Conservation (phyloP, 2,113 vertebrate genomes). For the Caranx melampygus region DNA sequence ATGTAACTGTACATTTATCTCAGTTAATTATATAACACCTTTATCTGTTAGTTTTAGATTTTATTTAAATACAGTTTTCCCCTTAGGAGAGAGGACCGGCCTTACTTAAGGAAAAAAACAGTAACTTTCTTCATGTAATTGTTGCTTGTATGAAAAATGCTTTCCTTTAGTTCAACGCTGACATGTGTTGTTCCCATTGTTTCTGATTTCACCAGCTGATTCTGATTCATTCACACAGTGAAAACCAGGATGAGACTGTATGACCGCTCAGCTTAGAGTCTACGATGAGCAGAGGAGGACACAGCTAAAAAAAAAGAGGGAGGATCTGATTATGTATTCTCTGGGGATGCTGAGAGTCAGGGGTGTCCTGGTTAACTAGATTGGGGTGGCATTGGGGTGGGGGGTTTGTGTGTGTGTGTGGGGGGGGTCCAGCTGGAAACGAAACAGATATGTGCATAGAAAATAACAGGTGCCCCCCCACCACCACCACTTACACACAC, state of each 20-base stretch:
- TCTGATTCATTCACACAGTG: not conserved
- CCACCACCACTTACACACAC: conserved; percentile 59
- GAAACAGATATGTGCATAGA: conserved; percentile 81
- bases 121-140: too few species aligned
- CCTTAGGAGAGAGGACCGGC: too few species aligned
- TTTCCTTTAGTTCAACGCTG: too few species aligned
- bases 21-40: too few species aligned
- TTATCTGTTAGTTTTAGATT: too few species aligned
- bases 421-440: conserved; percentile 73
- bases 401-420: conserved; percentile 35
- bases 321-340: conserved; percentile 81
- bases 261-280: conserved; percentile 15
- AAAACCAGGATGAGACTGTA: not conserved
- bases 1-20: too few species aligned
- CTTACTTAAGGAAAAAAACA: too few species aligned
- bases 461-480: conserved; percentile 94
- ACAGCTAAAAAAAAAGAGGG: conserved; percentile 62
- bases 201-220: not conserved
- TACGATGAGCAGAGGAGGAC: conserved; percentile 20
- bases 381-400: conserved; percentile 81
- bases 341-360: conserved; percentile 70
- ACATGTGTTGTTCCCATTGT: too few species aligned
- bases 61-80: too few species aligned
- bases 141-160: too few species aligned
- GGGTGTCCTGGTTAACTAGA: conserved; percentile 92